Conservation (phyloP, 2,113 vertebrate species). For the Lepus timidus region DNA sequence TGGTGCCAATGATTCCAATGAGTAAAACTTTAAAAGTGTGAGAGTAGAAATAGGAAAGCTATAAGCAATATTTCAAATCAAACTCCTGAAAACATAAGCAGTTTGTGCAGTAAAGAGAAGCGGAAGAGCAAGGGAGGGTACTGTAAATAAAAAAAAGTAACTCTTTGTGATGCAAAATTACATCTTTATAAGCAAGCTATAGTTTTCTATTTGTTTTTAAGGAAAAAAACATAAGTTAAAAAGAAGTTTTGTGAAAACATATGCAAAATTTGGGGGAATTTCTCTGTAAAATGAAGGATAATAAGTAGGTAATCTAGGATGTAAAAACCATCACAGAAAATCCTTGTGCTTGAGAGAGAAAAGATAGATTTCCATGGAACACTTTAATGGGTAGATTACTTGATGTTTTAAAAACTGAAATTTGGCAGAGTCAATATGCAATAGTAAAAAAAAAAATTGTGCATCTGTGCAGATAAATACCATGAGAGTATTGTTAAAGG, state of each 20-base stretch:
- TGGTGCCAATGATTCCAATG: neutral
- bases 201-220: neutral
- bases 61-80: neutral
- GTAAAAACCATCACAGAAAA: neutral
- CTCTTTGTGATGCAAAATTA: neutral
- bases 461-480: neutral
- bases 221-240: neutral
- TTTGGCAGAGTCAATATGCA: neutral
- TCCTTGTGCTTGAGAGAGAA: neutral
- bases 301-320: neutral
- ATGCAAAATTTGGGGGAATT: neutral
- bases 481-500: neutral
- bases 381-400: neutral
- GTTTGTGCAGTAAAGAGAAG: neutral
- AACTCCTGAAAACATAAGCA: neutral
- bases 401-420: neutral
- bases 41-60: neutral
- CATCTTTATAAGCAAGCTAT: neutral
- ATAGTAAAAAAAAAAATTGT: constrained; percentile 34
- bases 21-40: neutral
- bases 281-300: neutral
- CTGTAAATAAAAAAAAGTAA: neutral
- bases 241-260: neutral
- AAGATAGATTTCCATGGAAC: neutral
- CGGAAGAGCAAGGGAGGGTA: neutral